phyloP scores from a whole-genome alignment of 2,888 invertebrate species.

The Vanessa cardui region DNA sequence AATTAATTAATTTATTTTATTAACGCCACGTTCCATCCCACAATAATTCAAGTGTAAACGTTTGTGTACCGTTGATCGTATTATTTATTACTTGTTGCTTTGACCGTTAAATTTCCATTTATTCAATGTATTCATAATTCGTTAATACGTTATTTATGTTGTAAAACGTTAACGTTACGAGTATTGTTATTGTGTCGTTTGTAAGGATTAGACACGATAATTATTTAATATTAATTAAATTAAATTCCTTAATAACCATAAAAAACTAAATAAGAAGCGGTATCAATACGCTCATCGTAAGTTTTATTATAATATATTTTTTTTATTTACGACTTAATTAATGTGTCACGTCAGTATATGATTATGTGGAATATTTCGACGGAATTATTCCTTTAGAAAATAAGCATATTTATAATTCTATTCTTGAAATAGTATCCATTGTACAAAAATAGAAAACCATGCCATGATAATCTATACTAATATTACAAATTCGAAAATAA shows the following conservation, averaged over 20 bases:
- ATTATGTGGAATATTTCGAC: no score
- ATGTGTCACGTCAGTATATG: no score
- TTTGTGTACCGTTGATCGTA: slow-evolving; percentile 34
- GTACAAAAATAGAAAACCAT: no score
- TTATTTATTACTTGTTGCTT: slow-evolving; percentile 30
- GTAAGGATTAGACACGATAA: slow-evolving; percentile 27
- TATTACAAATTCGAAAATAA: no score
- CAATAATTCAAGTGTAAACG: slow-evolving; percentile 28
- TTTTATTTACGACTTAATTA: no score
- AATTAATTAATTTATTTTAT: slow-evolving; percentile 36
- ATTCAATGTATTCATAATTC: slow-evolving; percentile 20
- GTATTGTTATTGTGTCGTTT: slow-evolving; percentile 19
- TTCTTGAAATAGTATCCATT: no score
- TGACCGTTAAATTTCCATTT: slow-evolving; percentile 13
- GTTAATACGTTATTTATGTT: slow-evolving; percentile 32
- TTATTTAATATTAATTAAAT: slow-evolving; percentile 31
- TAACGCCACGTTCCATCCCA: slow-evolving; percentile 31
- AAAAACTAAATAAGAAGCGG: not conserved
- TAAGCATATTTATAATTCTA: no score
- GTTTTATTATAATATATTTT: not conserved
- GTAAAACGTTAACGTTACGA: slow-evolving; percentile 11
- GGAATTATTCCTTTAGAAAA: no score
- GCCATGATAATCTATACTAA: no score
- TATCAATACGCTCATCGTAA: not conserved
- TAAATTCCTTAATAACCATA: slow-evolving; percentile 23